Evolutionary conservation across 2,888 invertebrate genomes (phyloP).

Genomic region (Bellardia bayeri): DNA sequence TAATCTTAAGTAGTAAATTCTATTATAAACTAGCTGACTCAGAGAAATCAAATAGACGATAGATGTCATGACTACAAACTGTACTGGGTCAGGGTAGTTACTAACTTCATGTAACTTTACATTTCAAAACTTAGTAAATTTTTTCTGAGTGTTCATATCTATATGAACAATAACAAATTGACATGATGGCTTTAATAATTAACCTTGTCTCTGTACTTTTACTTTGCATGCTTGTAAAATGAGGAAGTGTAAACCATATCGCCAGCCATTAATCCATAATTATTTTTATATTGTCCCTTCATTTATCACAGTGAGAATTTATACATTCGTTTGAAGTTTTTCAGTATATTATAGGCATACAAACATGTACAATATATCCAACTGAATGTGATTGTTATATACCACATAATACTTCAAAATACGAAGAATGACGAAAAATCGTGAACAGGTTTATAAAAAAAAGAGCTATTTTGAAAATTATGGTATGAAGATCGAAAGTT

Average conservation of each 20-base stretch:
- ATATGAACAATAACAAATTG: constrained; percentile 15
- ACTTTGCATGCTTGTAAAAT: background rate
- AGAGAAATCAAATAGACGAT: too few species aligned
- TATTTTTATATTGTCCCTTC: background rate
- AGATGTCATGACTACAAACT: background rate
- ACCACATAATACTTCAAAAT: too few species aligned
- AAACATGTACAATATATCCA: too few species aligned
- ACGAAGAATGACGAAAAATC: too few species aligned
- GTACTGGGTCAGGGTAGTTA: background rate
- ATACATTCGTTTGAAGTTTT: background rate
- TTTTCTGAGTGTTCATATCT: background rate
- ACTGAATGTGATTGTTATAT: too few species aligned
- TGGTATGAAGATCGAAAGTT: too few species aligned
- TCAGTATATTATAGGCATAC: too few species aligned
- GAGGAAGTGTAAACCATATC: constrained; percentile 5
- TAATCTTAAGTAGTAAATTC: too few species aligned
- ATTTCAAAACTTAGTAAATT: background rate
- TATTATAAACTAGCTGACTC: too few species aligned
- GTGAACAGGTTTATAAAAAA: too few species aligned
- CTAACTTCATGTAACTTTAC: too few species aligned
- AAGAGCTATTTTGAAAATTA: too few species aligned
- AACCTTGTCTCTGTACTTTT: background rate
- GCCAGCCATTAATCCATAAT: constrained; percentile 18
- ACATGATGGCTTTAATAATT: constrained; percentile 25
- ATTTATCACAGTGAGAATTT: background rate